Evolutionary conservation across 2,888 invertebrate genomes (phyloP), one percentile per base, ranked within the genome.

Genomic region (Watsonalla binaria): DNA sequence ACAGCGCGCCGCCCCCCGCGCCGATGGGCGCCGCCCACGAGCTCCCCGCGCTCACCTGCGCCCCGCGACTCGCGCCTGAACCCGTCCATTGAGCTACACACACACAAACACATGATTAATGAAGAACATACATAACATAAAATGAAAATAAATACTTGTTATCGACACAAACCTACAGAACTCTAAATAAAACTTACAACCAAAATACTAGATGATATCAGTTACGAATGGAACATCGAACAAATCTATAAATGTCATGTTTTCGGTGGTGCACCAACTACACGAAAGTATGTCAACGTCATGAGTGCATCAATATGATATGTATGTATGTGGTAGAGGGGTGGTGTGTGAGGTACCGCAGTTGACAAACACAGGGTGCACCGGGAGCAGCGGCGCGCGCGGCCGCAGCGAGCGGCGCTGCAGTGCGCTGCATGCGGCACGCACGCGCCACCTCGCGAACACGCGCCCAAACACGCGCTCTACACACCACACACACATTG

Each of bases 1-100:
- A 95, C 77, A 98, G 92, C 61, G 94, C 93, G 5, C 95, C 94
- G 70, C 94, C 92, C 0, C 94, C 94, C 66, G 95, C 95, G 14
- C 93, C 92, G 58, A 98, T 86, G 15, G 98, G 98, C 53, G 97
- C 93, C 45, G 96, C 93, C 76, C 95, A 92, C 15, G 89, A 86
- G 49, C 90, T 92, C 53, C 93, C 93, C 48, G 94, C 91, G 33
- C 85, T 64, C 53, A 94, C 88, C 39, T 54, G 57, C n/a, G 74
- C 76, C 52, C 74, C 60, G 50, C 85, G 81, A 60, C 63, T 69
- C 58, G 73, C 63, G 57, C 70, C 60, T 63, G 61, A 61, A 57
- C 71, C 63, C 58, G 73, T 70, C 78, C 79, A 81, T 52, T 74
- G 75, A 0, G 66, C 76, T 74, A 62, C 39, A 55, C 52, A 15